These are phyloP conservation scores for Eufriesea mexicana DNA, from an alignment of 1,140 invertebrate species.

Conservation along the genomic window DNA sequence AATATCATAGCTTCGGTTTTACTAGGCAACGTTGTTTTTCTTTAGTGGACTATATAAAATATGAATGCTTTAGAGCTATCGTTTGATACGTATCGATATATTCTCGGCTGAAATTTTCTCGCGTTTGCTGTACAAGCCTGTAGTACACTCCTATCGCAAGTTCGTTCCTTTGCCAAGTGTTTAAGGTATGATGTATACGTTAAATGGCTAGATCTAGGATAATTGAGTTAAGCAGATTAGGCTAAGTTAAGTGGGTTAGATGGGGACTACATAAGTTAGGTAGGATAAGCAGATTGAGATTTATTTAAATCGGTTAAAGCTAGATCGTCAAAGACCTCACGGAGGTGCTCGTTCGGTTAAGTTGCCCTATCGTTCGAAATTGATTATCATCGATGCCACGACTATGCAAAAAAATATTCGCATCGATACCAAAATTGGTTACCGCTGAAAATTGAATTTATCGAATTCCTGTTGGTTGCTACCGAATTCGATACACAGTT, in stretches of 20 bases:
- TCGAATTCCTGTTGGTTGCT: too few species aligned
- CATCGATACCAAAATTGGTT: too few species aligned
- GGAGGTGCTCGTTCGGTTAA: not conserved
- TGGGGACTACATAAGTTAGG: not conserved
- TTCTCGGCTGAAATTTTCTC: too few species aligned
- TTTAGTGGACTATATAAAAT: too few species aligned
- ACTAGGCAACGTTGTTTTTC: too few species aligned
- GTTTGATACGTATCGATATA: too few species aligned
- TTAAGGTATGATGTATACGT: not conserved
- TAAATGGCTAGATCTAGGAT: conserved; percentile 8
- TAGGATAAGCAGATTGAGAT: conserved; percentile 1
- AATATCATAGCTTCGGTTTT: too few species aligned
- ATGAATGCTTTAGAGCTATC: too few species aligned
- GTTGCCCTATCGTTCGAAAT: not conserved
- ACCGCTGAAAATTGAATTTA: too few species aligned
- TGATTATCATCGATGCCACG: not conserved
- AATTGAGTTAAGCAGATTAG: conserved; percentile 20
- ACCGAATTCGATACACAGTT: too few species aligned
- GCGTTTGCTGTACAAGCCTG: too few species aligned
- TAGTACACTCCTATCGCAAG: too few species aligned
- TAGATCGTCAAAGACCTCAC: not conserved
- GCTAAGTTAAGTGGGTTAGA: not conserved
- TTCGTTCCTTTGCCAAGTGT: not conserved
- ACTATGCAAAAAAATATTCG: not conserved
- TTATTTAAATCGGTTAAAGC: conserved; percentile 8